Evolutionary conservation across 2,113 vertebrate species (phyloP).

Genomic region (Haplochromis vanheusdeni): DNA sequence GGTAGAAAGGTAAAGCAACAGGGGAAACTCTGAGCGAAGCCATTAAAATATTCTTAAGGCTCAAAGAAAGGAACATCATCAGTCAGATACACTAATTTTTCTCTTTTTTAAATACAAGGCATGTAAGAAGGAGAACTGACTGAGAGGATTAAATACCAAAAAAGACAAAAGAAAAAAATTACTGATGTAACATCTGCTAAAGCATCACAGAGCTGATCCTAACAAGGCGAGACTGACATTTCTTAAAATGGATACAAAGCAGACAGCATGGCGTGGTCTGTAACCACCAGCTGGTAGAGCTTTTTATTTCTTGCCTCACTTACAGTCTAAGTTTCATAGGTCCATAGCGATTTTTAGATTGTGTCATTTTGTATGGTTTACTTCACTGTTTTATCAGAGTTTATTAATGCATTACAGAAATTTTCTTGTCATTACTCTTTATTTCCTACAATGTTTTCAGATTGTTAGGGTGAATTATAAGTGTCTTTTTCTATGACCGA

Average conservation of each 20-base stretch:
- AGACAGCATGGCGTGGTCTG: not conserved
- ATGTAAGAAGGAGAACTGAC: not conserved
- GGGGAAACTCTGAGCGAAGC: fast-evolving
- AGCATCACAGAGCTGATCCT: not conserved
- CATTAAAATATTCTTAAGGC: fast-evolving
- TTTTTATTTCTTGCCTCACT: not conserved
- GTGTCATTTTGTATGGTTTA: fast-evolving
- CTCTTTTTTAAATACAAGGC: fast-evolving
- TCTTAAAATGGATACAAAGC: not conserved
- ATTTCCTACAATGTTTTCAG: not conserved
- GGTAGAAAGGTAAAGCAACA: not conserved
- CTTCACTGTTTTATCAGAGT: not conserved
- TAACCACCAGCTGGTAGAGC: not conserved
- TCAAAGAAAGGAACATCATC: not conserved
- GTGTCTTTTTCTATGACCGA: fast-evolving
- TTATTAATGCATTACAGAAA: not conserved
- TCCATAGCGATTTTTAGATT: not conserved
- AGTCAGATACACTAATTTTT: not conserved
- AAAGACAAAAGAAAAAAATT: not conserved
- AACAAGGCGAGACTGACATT: not conserved
- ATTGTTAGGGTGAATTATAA: not conserved
- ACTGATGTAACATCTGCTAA: not conserved
- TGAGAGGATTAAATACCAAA: not conserved
- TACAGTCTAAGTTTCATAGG: not conserved
- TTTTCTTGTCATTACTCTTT: not conserved